Percentiles rank a stretch among this genome's conserved stretches.
Evolutionary conservation across 2,888 invertebrate species (phyloP).

Genomic region (Boloria selene): DNA sequence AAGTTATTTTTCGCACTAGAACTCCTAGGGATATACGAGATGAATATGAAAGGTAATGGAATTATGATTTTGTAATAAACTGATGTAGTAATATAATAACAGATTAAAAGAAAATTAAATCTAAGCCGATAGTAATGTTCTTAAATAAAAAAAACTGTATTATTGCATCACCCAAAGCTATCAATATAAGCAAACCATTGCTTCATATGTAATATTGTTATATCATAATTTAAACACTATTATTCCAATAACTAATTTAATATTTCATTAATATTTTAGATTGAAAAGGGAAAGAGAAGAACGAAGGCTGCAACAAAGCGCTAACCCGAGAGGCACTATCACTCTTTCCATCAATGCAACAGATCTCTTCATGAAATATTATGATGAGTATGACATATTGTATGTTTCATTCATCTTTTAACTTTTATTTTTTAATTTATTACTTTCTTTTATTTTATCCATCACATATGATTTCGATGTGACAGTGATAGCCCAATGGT

Average conservation of each 20-base stretch:
- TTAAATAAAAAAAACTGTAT: too few relatives aligned
- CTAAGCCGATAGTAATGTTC: too few relatives aligned
- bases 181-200: too few relatives aligned
- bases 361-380: constrained; percentile 93
- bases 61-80: too few relatives aligned
- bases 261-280: constrained; percentile 48
- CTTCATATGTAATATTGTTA: too few relatives aligned
- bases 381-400: constrained; percentile 85
- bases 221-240: too few relatives aligned
- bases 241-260: constrained; percentile 3
- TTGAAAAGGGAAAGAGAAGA: constrained; percentile 93
- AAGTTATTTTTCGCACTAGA: constrained; percentile 94
- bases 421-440: constrained; percentile 17
- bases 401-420: constrained; percentile 53
- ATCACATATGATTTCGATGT: background rate
- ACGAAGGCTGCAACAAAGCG: constrained; percentile 91
- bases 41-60: constrained; percentile 91
- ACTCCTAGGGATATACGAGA: constrained; percentile 98
- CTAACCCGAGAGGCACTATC: constrained; percentile 95
- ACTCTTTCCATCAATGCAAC: constrained; percentile 95
- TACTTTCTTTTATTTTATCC: background rate
- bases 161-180: too few relatives aligned
- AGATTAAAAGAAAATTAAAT: too few relatives aligned
- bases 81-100: too few relatives aligned
- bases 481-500: too few relatives aligned